These are phyloP conservation scores for Agonum fuliginosum DNA, from an alignment of 2,888 invertebrate genomes.

Conservation along the genomic window DNA sequence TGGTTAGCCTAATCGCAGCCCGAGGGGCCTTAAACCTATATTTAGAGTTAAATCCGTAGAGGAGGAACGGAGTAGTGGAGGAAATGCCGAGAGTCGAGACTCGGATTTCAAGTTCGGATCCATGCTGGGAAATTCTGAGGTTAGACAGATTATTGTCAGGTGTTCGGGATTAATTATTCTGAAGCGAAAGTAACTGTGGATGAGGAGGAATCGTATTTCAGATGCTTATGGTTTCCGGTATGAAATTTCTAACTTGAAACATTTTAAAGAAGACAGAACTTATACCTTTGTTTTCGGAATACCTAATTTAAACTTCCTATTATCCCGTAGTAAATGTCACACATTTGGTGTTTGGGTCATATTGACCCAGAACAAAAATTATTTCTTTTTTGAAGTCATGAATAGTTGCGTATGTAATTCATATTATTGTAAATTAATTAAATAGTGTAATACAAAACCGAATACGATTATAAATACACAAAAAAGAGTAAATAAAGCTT, in stretches of 20 bases:
- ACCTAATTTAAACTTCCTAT: no score
- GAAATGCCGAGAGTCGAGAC: neutral
- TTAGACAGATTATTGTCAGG: neutral
- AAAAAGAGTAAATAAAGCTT: no score
- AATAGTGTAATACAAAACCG: no score
- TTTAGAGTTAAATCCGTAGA: conserved; percentile 16
- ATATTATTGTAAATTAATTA: no score
- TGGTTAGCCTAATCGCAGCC: conserved; percentile 48
- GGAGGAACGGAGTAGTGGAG: neutral
- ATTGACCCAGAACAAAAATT: no score
- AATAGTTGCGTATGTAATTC: no score
- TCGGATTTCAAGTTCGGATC: conserved; percentile 2
- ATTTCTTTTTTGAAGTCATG: no score
- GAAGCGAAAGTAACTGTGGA: neutral
- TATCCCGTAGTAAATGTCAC: no score
- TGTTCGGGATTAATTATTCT: neutral
- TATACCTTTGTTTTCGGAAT: no score
- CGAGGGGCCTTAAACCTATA: conserved; percentile 29
- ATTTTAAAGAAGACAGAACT: no score
- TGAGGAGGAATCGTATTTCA: neutral
- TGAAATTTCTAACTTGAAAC: conserved; percentile 6
- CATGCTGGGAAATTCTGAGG: neutral
- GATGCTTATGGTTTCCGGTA: neutral
- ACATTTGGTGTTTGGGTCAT: no score
- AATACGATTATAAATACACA: no score